Conservation (phyloP, 2,888 invertebrate species). For the Phyto melanocephala region DNA sequence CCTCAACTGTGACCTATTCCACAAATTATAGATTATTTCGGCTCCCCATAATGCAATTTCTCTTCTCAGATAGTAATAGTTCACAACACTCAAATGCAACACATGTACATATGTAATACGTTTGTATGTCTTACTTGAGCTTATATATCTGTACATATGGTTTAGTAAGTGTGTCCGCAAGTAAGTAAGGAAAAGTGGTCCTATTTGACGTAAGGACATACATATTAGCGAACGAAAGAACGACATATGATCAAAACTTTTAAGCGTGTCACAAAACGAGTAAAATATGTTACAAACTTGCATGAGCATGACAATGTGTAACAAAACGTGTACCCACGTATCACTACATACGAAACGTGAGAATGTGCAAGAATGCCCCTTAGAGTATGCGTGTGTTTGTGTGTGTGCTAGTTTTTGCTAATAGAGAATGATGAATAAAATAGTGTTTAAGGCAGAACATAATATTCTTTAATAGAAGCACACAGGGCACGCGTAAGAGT, state of each 20-base stretch:
- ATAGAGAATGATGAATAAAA: not conserved
- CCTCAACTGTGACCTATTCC: no score
- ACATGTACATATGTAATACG: not conserved
- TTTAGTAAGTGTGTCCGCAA: constrained; percentile 23
- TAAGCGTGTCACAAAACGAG: constrained; percentile 40
- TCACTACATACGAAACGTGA: constrained; percentile 40
- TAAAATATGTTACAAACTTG: constrained; percentile 57
- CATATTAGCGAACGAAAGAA: not conserved
- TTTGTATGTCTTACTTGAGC: not conserved
- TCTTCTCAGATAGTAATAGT: not conserved
- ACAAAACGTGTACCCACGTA: constrained; percentile 60
- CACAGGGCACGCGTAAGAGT: constrained; percentile 24
- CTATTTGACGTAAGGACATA: constrained; percentile 44
- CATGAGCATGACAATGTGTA: constrained; percentile 60
- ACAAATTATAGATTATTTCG: no score
- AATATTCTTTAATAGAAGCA: constrained; percentile 33
- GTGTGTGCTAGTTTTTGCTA: not conserved
- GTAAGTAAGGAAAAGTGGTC: constrained; percentile 27
- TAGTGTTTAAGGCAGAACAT: not conserved
- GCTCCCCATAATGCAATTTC: no score
- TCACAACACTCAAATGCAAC: not conserved
- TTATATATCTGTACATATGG: not conserved
- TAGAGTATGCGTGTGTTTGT: not conserved
- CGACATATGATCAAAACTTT: constrained; percentile 58
- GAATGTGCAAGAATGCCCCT: constrained; percentile 10